A percentile compares a stretch with the other conserved stretches of the same genome.
Evolutionary conservation across 2,113 vertebrate genomes (phyloP).

Genomic region (Hyla sarda): DNA sequence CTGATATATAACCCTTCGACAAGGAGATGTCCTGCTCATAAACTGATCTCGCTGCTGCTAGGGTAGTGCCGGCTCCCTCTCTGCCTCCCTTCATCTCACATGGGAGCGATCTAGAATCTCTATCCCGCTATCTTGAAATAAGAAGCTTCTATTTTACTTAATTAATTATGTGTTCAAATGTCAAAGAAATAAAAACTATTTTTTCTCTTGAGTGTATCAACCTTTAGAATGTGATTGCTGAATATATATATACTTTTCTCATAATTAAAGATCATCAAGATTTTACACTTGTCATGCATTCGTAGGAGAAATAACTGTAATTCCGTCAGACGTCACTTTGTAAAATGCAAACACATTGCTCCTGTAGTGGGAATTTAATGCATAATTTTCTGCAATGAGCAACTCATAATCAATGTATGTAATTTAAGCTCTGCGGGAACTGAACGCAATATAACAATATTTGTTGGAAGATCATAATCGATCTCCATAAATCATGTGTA

Average conservation of each 20-base stretch:
- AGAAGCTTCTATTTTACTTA: slow-evolving; percentile 42
- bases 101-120: slow-evolving; percentile 26
- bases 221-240: slow-evolving; percentile 17
- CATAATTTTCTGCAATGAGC: background rate
- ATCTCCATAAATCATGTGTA: slow-evolving; percentile 10
- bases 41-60: slow-evolving; percentile 26
- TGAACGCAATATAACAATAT: background rate
- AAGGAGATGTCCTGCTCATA: slow-evolving; percentile 30
- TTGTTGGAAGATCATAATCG: background rate
- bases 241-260: slow-evolving; percentile 14
- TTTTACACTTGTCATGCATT: slow-evolving; percentile 10
- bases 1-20: slow-evolving; percentile 44
- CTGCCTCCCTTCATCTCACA: slow-evolving; percentile 21
- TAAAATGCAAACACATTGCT: background rate
- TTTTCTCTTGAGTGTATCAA: slow-evolving; percentile 25
- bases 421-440: background rate
- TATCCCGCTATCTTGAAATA: slow-evolving; percentile 34
- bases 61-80: background rate
- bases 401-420: slow-evolving; percentile 26
- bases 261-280: slow-evolving; percentile 25
- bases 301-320: background rate
- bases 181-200: slow-evolving; percentile 45
- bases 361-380: background rate
- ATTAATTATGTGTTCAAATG: slow-evolving; percentile 45
- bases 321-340: background rate